Evolutionary conservation across 2,113 vertebrate species (phyloP).

Genomic region (Lepidothrix coronata): DNA sequence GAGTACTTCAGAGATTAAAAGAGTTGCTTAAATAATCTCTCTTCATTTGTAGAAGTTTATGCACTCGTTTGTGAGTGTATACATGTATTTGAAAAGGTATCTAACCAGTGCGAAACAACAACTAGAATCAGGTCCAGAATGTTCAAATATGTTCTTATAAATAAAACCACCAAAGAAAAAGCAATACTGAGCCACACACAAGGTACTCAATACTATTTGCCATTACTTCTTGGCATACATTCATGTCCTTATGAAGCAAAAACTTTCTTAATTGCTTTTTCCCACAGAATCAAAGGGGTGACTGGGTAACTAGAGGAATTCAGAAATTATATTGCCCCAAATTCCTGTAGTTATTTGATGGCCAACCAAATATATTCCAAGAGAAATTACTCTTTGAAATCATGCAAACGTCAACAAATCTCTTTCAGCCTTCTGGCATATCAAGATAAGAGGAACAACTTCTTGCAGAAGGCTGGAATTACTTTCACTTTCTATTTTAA

Average conservation of each 20-base stretch:
- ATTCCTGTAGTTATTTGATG: background rate
- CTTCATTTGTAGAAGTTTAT: background rate
- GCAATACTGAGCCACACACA: background rate
- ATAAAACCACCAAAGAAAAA: background rate
- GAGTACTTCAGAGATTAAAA: background rate
- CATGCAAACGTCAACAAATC: background rate
- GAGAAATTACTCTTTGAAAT: background rate
- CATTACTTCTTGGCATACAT: background rate
- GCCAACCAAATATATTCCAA: background rate
- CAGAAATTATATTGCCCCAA: background rate
- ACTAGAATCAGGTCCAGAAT: background rate
- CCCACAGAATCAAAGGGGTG: background rate
- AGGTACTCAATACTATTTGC: background rate
- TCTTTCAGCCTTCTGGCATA: background rate
- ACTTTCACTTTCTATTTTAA: background rate
- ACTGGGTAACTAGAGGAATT: background rate
- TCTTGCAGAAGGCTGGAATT: background rate
- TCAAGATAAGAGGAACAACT: background rate
- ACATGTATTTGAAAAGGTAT: background rate
- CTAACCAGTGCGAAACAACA: background rate
- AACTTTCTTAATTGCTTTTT: background rate
- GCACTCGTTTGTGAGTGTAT: background rate
- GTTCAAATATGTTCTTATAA: background rate
- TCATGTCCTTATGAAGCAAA: background rate
- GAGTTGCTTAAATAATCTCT: background rate